Percentiles rank a stretch among this genome's conserved stretches.
phyloP scores from a whole-genome alignment of 2,888 invertebrate genomes.

The Tinea pellionella region DNA sequence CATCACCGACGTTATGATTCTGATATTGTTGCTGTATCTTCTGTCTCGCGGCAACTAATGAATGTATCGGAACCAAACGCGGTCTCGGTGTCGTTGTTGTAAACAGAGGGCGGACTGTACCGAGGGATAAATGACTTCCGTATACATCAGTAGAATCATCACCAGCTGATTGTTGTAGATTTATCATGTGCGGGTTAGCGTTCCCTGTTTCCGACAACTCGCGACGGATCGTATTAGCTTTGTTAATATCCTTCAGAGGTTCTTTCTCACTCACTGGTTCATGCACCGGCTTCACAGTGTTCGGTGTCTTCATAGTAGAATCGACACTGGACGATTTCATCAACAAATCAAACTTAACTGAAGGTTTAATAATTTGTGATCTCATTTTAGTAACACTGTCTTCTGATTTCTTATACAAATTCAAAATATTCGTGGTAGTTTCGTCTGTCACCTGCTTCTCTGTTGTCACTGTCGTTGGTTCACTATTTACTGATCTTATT shows the following conservation, averaged over 20 bases:
- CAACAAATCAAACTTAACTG: slow-evolving; percentile 45
- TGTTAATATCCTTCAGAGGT: slow-evolving; percentile 39
- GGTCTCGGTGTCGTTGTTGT: slow-evolving; percentile 73
- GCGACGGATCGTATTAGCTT: slow-evolving; percentile 72
- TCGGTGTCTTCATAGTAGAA: slow-evolving; percentile 41
- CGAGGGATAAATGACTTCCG: slow-evolving; percentile 73
- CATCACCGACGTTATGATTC: slow-evolving; percentile 29
- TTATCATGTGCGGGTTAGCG: slow-evolving; percentile 66
- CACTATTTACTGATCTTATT: slow-evolving; percentile 37
- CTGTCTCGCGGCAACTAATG: slow-evolving; percentile 58
- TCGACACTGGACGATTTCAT: slow-evolving; percentile 39
- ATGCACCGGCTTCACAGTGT: slow-evolving; percentile 63
- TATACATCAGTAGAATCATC: slow-evolving; percentile 78
- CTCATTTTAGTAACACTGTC: slow-evolving; percentile 31
- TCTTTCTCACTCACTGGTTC: slow-evolving; percentile 59
- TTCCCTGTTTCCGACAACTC: slow-evolving; percentile 71
- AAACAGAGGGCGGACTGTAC: slow-evolving; percentile 74
- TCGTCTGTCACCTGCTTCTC: slow-evolving; percentile 38
- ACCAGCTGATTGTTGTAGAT: slow-evolving; percentile 69
- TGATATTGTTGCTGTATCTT: slow-evolving; percentile 58
- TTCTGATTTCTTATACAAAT: slow-evolving; percentile 47
- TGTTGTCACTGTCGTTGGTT: slow-evolving; percentile 30
- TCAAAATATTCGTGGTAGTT: slow-evolving; percentile 43
- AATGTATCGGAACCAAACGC: slow-evolving; percentile 63
- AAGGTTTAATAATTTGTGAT: slow-evolving; percentile 48